These are phyloP conservation scores for Ailurus styani DNA, from an alignment of 2,113 vertebrate genomes.

Conservation along the genomic window DNA sequence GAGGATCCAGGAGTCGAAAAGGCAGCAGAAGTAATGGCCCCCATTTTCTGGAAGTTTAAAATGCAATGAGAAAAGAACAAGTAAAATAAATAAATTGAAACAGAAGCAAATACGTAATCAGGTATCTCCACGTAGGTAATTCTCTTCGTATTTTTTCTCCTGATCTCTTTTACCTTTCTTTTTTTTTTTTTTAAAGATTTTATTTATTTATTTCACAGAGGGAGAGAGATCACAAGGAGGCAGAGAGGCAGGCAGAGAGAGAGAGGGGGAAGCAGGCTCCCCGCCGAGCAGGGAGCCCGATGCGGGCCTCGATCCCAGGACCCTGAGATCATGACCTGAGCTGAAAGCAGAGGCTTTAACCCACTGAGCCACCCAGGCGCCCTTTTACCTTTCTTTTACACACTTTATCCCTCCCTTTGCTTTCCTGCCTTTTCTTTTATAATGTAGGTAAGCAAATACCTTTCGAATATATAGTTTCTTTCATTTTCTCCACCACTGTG, in stretches of 20 bases:
- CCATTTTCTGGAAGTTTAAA: conserved; percentile 46
- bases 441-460: neutral
- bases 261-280: too few species aligned
- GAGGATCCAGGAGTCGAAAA: neutral
- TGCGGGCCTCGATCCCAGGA: too few species aligned
- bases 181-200: neutral
- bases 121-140: neutral
- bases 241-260: too few species aligned
- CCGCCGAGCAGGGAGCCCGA: too few species aligned
- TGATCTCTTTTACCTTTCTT: neutral
- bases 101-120: neutral
- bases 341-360: too few species aligned
- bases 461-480: neutral
- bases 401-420: neutral
- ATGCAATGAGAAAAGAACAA: conserved; percentile 34
- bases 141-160: neutral
- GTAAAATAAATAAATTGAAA: conserved; percentile 2
- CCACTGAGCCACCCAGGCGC: too few species aligned
- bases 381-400: neutral
- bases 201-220: too few species aligned
- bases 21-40: neutral
- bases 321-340: too few species aligned
- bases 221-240: too few species aligned
- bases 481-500: neutral
- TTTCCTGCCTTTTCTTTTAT: neutral